Base-by-base conservation (phyloP, 2,113 vertebrate genomes). In the Speoplatyrhinus poulsoni region DNA sequence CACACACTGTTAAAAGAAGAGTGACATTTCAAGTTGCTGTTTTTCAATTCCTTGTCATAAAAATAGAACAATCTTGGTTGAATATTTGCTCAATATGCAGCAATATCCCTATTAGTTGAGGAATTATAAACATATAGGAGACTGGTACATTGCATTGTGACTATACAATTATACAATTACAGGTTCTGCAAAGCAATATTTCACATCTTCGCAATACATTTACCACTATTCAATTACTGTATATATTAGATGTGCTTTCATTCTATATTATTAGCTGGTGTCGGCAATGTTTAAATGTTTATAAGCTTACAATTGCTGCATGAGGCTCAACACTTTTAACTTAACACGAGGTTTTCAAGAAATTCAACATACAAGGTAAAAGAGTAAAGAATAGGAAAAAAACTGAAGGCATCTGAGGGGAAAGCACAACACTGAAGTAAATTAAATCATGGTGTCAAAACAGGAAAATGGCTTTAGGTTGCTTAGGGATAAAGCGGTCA, bases 211-310 rank as follows among this genome's bases (percentile, higher is more conserved):
- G 26, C 26, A 41, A 41, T 41, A 41, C 36, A 41, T 41, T 41
- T 58, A 50, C 7, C 26, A 53, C 63, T 16, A 4, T 12, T 15
- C 11, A n/a, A 15, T 41, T 41, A 54, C n/a, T 16, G n/a, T 54
- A n/a, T 4, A n/a, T 26, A 26, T 11, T 41, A 3, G 19, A 65
- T 58, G 33, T 67, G 65, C 54, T 60, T 60, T 6, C 47, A 55
- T 47, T 26, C 41, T 12, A 10, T 67, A 52, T 12, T 16, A 47
- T 11, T 36, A 69, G 16, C 46, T 62, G 19, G 46, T 47, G 70
- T 72, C 67, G 58, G 65, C 66, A 75, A 46, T 47, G 11, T 13
- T 17, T 19, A 33, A 48, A 67, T 17, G 32, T 50, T 53, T 56
- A 60, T 6, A 50, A 52, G 7, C 46, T 46, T 59, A 50, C 12